phyloP scores from a whole-genome alignment of 2,113 vertebrate genomes.

The Macquaria ambigua region DNA sequence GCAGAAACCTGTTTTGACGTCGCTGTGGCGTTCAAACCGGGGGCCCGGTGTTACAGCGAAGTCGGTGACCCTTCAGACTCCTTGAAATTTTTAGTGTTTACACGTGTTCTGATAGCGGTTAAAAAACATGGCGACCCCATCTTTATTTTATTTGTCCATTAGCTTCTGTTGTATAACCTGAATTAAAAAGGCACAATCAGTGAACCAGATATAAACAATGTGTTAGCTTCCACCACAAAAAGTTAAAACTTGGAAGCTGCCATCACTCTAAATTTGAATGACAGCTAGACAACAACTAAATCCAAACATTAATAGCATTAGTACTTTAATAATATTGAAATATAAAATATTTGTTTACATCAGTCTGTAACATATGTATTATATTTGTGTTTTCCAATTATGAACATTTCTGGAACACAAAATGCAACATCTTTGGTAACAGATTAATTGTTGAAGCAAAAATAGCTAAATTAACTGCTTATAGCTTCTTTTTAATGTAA shows the following conservation, averaged over 20 bases:
- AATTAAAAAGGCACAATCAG: too few relatives aligned
- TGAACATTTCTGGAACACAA: too few relatives aligned
- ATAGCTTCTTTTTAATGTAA: too few relatives aligned
- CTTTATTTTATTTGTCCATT: not conserved
- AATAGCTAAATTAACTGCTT: too few relatives aligned
- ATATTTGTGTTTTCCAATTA: too few relatives aligned
- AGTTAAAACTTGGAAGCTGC: not conserved
- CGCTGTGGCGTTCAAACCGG: not conserved
- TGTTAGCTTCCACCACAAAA: not conserved
- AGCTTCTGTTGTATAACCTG: not conserved
- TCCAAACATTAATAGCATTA: not conserved
- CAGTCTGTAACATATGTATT: not conserved
- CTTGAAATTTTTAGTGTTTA: not conserved
- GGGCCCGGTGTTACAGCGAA: not conserved
- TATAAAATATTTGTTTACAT: not conserved
- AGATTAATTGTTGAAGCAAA: too few relatives aligned
- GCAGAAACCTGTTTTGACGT: not conserved
- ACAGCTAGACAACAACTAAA: not conserved
- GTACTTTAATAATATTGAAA: not conserved
- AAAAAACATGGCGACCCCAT: not conserved
- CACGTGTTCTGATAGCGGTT: not conserved
- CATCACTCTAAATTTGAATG: not conserved
- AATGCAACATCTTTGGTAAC: too few relatives aligned
- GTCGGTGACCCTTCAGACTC: constrained; percentile 4
- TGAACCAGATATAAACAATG: not conserved